Evolutionary conservation across 2,888 invertebrate species (phyloP).

Genomic region (Phaedon cochleariae): DNA sequence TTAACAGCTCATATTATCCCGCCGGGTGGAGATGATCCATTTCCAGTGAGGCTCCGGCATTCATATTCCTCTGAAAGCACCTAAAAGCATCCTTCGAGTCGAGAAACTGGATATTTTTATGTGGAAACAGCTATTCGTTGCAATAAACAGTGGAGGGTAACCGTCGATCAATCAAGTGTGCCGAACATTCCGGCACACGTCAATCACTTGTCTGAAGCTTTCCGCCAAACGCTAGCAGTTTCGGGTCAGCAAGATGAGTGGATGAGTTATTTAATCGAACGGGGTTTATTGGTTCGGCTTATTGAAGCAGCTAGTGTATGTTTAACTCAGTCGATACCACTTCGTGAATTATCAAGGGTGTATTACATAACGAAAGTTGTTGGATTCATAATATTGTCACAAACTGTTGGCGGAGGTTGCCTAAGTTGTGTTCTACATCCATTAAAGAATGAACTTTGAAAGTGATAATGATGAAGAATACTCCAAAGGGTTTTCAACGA

Average conservation of each 20-base stretch:
- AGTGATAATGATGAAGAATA: too few species aligned
- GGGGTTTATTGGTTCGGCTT: neutral
- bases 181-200: slow-evolving; percentile 54
- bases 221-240: slow-evolving; percentile 50
- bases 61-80: neutral
- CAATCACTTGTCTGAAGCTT: slow-evolving; percentile 54
- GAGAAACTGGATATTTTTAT: slow-evolving; percentile 16
- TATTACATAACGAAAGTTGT: too few species aligned
- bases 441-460: too few species aligned
- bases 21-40: neutral
- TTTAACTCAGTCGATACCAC: neutral
- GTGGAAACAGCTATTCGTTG: slow-evolving; percentile 25
- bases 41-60: neutral
- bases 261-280: neutral
- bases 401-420: too few species aligned
- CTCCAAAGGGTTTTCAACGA: too few species aligned
- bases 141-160: slow-evolving; percentile 42
- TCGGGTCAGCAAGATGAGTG: slow-evolving; percentile 40
- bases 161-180: slow-evolving; percentile 58
- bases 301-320: neutral
- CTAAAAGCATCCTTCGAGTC: neutral
- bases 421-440: too few species aligned
- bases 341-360: too few species aligned
- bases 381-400: too few species aligned
- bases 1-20: neutral